A percentile compares a stretch with the other conserved stretches of the same genome.
These are phyloP conservation scores for Chloroceryle aenea DNA, from an alignment of 2,113 vertebrate genomes.

Conservation along the genomic window DNA sequence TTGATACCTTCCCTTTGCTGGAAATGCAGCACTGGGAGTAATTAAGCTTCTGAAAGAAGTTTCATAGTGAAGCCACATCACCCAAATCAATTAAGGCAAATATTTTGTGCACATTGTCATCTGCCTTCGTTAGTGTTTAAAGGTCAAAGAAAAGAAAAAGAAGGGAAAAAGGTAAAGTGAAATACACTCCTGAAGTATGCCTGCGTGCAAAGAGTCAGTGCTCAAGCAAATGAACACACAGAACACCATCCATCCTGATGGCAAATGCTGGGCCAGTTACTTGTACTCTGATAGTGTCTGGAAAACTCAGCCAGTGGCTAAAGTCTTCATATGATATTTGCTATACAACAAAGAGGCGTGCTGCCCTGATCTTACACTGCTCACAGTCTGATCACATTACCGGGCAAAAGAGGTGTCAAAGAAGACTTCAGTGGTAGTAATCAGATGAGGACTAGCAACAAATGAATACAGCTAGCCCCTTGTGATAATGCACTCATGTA, in stretches of 20 bases:
- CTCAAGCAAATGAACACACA: neutral
- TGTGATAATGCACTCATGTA: neutral
- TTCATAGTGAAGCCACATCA: conserved; percentile 59
- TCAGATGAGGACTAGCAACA: neutral
- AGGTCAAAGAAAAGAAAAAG: conserved; percentile 63
- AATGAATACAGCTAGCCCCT: neutral
- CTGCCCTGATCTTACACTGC: neutral
- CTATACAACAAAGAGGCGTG: fast-evolving
- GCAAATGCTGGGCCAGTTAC: neutral
- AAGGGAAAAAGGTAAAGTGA: neutral
- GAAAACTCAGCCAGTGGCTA: neutral
- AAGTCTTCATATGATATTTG: fast-evolving
- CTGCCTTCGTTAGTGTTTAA: conserved; percentile 65
- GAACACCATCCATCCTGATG: neutral
- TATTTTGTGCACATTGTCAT: conserved; percentile 66
- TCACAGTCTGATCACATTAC: neutral
- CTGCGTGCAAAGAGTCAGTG: neutral
- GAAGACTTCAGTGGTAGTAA: neutral
- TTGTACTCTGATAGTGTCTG: neutral
- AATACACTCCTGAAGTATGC: neutral
- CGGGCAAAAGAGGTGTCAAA: neutral
- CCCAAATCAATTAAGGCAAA: conserved; percentile 71
- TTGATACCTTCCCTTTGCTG: conserved; percentile 41
- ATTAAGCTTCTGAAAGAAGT: conserved; percentile 65
- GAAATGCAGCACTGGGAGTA: conserved; percentile 60